Evolutionary conservation across 2,797 vertebrate genomes (phyloP).

Genomic region (Dermochelys coriacea): DNA sequence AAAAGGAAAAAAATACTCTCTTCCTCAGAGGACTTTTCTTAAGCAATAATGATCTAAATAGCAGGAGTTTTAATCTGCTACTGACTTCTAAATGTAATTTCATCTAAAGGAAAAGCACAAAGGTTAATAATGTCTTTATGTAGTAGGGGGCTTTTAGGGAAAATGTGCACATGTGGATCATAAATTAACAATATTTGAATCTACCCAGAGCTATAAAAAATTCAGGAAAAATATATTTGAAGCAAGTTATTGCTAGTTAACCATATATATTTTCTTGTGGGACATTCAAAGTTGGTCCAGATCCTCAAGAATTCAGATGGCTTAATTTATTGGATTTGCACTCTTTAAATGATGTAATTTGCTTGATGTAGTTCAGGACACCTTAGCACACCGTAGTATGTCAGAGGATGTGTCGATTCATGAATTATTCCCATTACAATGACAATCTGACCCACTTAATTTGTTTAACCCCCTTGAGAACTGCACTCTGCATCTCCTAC

Average conservation of each 20-base stretch:
- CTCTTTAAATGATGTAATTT: not conserved
- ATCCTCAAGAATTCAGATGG: not conserved
- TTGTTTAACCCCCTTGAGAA: not conserved
- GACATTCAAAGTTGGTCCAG: not conserved
- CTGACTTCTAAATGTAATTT: conserved; percentile 23
- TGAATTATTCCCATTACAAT: not conserved
- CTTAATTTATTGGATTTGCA: not conserved
- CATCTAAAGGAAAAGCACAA: not conserved
- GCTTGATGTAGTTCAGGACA: not conserved
- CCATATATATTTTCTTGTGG: not conserved
- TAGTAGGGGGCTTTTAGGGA: not conserved
- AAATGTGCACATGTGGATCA: rapidly evolving
- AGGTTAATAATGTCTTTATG: not conserved
- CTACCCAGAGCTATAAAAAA: not conserved
- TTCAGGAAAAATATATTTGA: not conserved
- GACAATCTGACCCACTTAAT: not conserved
- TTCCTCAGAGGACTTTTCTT: conserved; percentile 25
- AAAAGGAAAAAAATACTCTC: conserved; percentile 5
- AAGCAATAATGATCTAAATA: conserved; percentile 43
- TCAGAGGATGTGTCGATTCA: not conserved
- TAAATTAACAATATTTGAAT: not conserved
- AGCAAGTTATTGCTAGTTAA: not conserved
- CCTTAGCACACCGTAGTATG: not conserved
- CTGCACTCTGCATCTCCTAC: not conserved
- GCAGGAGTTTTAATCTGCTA: conserved; percentile 10